Percentiles rank a stretch among this genome's conserved stretches.
Evolutionary conservation across 2,797 vertebrate genomes (phyloP).

Genomic region (Sebastes trivittatus): DNA sequence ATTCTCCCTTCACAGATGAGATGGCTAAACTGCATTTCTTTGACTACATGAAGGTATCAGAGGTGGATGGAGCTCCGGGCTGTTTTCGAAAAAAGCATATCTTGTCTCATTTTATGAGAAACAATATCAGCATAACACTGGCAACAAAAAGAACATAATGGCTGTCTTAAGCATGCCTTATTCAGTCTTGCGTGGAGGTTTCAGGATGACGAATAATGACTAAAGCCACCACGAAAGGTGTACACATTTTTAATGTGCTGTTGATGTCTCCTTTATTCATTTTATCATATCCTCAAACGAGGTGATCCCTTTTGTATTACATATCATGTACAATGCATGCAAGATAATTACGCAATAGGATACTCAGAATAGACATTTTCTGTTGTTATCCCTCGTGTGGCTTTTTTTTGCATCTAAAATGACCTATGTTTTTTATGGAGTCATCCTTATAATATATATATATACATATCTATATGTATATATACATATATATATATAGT

Average conservation of each 20-base stretch:
- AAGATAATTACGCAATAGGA: conserved; percentile 85
- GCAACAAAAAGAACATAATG: conserved; percentile 85
- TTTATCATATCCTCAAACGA: conserved; percentile 81
- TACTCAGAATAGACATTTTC: conserved; percentile 82
- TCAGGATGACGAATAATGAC: conserved; percentile 89
- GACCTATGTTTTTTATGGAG: conserved; percentile 78
- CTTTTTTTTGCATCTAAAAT: conserved; percentile 80
- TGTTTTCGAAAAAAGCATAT: conserved; percentile 77
- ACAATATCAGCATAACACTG: conserved; percentile 85
- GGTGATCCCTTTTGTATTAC: conserved; percentile 84
- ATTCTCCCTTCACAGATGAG: conserved; percentile 77
- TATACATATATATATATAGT: conserved; percentile 21
- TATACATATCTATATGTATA: conserved; percentile 2
- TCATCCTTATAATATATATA: conserved; percentile 46
- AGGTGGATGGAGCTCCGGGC: conserved; percentile 69
- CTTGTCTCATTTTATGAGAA: conserved; percentile 83
- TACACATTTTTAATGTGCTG: conserved; percentile 94
- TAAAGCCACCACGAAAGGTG: conserved; percentile 89
- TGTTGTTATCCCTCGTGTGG: conserved; percentile 82
- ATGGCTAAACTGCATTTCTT: conserved; percentile 77
- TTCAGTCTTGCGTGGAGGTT: conserved; percentile 92
- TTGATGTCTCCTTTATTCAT: conserved; percentile 91
- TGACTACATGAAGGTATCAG: conserved; percentile 77
- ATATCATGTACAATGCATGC: conserved; percentile 89
- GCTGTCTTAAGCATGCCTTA: conserved; percentile 99